A percentile compares a stretch with the other conserved stretches of the same genome.
Conservation (phyloP, 2,888 invertebrate genomes). For the Diplolepis rosae region DNA sequence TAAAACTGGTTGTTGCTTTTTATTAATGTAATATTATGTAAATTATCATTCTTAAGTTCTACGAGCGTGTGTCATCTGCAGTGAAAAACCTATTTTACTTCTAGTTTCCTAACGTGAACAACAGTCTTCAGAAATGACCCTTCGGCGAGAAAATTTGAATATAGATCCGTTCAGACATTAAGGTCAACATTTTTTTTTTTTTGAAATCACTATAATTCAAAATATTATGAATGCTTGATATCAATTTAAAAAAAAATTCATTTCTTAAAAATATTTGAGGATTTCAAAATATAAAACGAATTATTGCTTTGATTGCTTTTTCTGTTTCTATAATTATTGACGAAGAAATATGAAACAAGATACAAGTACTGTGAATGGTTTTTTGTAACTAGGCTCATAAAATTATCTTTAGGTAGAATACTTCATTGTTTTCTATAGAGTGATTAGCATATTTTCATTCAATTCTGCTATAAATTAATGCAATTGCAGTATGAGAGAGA, state of each 20-base stretch:
- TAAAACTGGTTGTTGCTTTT: not conserved
- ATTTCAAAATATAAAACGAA: too few species aligned
- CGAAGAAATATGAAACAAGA: not conserved
- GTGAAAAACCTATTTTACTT: not conserved
- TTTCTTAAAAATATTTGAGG: too few species aligned
- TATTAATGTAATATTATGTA: not conserved
- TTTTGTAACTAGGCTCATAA: not conserved
- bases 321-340: too few species aligned
- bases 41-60: not conserved
- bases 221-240: not conserved
- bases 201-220: not conserved
- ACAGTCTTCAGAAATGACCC: slow-evolving; percentile 1
- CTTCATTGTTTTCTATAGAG: not conserved
- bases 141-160: slow-evolving; percentile 17
- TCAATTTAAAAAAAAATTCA: too few species aligned
- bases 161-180: not conserved
- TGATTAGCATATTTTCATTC: not conserved
- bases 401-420: not conserved
- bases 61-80: slow-evolving; percentile 5
- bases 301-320: too few species aligned
- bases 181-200: not conserved
- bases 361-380: not conserved
- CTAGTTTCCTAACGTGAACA: slow-evolving; percentile 7
- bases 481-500: too few species aligned
- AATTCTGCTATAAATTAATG: not conserved